Conservation (phyloP, 2,888 invertebrate genomes). For the Diaphora mendica region DNA sequence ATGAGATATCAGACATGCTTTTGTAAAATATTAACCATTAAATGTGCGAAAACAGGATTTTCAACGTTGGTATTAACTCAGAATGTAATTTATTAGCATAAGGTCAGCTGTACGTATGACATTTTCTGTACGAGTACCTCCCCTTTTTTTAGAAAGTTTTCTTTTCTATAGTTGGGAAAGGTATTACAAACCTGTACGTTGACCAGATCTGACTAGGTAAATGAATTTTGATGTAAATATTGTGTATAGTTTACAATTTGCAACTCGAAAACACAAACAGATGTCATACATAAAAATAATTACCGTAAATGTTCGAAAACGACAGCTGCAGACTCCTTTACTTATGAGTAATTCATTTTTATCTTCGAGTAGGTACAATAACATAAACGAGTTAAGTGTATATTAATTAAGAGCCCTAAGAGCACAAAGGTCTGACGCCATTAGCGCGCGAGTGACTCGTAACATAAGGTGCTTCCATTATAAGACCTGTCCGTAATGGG, state of each 20-base stretch:
- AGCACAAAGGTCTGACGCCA: slow-evolving; percentile 62
- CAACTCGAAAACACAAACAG: neutral
- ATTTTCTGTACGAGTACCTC: neutral
- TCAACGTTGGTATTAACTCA: slow-evolving; percentile 39
- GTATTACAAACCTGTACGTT: neutral
- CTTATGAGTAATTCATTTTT: slow-evolving; percentile 18
- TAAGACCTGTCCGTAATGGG: slow-evolving; percentile 67
- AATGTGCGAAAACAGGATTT: slow-evolving; percentile 40
- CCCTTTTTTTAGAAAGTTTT: neutral
- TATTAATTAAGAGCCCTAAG: slow-evolving; percentile 69
- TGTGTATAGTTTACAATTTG: neutral
- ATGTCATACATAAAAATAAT: neutral
- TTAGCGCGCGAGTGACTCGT: slow-evolving; percentile 61
- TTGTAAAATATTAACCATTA: slow-evolving; percentile 32
- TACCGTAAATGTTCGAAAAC: neutral
- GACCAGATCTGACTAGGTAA: neutral
- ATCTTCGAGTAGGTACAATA: slow-evolving; percentile 21
- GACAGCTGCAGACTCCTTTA: slow-evolving; percentile 9
- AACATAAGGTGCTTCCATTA: slow-evolving; percentile 73
- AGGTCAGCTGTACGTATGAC: slow-evolving; percentile 25
- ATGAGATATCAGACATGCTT: slow-evolving; percentile 19
- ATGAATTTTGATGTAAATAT: neutral
- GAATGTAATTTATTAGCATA: slow-evolving; percentile 30
- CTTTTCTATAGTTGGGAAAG: neutral
- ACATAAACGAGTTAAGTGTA: slow-evolving; percentile 51